Evolutionary conservation across 2,113 vertebrate genomes (phyloP), one percentile per base, ranked within the genome.

Genomic region (Verasper variegatus): DNA sequence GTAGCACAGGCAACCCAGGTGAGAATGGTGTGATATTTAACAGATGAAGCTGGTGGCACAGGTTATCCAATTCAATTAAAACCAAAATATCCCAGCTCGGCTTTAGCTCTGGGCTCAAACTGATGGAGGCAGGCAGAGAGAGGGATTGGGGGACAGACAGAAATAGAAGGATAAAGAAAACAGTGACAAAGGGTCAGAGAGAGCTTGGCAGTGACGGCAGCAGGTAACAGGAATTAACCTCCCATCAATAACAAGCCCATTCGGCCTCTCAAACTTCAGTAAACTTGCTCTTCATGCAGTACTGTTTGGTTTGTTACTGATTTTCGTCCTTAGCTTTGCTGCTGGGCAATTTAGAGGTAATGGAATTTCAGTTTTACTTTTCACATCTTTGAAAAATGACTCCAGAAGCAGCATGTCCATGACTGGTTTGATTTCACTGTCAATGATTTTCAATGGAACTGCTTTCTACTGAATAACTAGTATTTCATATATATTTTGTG

Each of bases 11-110:
- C 37, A 18, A 51, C 23, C 31, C 31, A 60, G 81, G 88, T 83
- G 55, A 74, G 68, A 82, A 78, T 17, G 10, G 62, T 63, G 73
- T 86, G 75, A 88, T 78, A 86, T 82, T 87, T 81, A 77, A 76
- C 81, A 83, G 77, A 87, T 76, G 86, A 87, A 87, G 71, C 64
- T 64, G 66, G 57, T 54, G 60, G 56, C 57, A 23, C 73, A 70
- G 73, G 83, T 84, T 82, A 84, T 88, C 82, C 80, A 88, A 87
- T 92, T 90, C 60, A 91, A 90, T 91, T 90, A 88, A 89, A 81
- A 74, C 23, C 69, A 65, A 78, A 78, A 71, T 78, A 75, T 80
- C 76, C 88, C 78, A 85, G 57, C 68, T 55, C 24, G 68, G 77
- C 76, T 74, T 74, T 68, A 68, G 52, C 71, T 51, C 31, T 35